Conservation (phyloP, 2,888 invertebrate genomes). For the Capitulum mitella region DNA sequence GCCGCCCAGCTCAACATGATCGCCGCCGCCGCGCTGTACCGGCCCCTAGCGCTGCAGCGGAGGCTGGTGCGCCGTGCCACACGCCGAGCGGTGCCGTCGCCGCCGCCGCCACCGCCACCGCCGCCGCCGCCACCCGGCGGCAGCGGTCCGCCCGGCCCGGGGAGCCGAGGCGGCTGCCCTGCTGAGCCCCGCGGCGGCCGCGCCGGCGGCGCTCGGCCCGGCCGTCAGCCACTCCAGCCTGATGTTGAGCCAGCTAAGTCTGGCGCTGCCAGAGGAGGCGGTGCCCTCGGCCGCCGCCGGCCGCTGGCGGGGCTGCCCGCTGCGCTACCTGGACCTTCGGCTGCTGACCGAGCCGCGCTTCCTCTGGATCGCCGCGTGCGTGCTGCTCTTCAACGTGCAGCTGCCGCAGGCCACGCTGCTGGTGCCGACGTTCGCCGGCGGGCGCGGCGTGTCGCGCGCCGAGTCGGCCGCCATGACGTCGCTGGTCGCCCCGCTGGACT, state of each 20-base stretch:
- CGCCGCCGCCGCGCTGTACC: neutral
- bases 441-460: neutral
- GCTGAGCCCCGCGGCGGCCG: neutral
- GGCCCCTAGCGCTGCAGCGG: neutral
- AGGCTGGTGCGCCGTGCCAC: neutral
- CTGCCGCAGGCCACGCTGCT: conserved; percentile 10
- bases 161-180: neutral
- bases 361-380: neutral
- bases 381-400: neutral
- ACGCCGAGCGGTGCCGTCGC: too few relatives aligned
- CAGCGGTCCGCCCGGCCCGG: neutral
- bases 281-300: too few relatives aligned
- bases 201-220: neutral
- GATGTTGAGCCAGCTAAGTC: neutral
- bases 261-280: too few relatives aligned
- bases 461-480: neutral
- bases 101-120: neutral
- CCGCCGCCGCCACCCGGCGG: neutral
- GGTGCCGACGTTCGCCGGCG: neutral
- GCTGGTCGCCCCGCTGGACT: neutral
- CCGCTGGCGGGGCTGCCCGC: neutral
- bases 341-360: neutral
- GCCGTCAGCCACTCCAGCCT: neutral
- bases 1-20: neutral
- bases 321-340: neutral